Percentiles rank a stretch among this genome's conserved stretches.
phyloP scores from a whole-genome alignment of 2,888 invertebrate species.

The Drosophila meridionalis region DNA sequence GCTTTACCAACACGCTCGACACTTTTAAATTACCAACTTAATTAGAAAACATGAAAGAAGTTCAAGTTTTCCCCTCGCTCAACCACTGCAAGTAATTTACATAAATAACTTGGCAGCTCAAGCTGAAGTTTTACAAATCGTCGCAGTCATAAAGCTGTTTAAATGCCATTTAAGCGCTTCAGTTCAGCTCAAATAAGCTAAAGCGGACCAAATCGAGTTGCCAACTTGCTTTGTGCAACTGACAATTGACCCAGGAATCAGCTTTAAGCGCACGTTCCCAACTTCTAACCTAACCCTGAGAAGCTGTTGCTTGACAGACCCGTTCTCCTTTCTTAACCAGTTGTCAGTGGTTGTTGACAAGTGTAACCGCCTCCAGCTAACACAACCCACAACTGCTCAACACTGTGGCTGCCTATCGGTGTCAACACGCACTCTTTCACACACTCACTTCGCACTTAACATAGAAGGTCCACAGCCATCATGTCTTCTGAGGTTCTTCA shows the following conservation, averaged over 20 bases:
- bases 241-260: slow-evolving; percentile 10
- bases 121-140: slow-evolving; percentile 77
- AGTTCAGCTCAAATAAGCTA: slow-evolving; percentile 35
- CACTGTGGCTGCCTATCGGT: slow-evolving; percentile 34
- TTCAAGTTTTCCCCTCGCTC: slow-evolving; percentile 3
- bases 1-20: slow-evolving; percentile 55
- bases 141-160: slow-evolving; percentile 61
- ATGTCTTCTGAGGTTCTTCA: slow-evolving; percentile 26
- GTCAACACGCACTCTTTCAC: slow-evolving; percentile 23
- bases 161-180: slow-evolving; percentile 72
- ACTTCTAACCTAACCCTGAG: background rate
- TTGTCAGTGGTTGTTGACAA: slow-evolving; percentile 63
- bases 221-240: slow-evolving; percentile 17
- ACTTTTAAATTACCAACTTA: slow-evolving; percentile 79
- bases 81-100: slow-evolving; percentile 63
- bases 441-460: slow-evolving; percentile 18
- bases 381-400: background rate
- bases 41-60: slow-evolving; percentile 76
- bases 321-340: slow-evolving; percentile 20
- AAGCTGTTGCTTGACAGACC: slow-evolving; percentile 11
- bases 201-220: slow-evolving; percentile 52
- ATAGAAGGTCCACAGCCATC: slow-evolving; percentile 24
- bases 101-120: slow-evolving; percentile 67
- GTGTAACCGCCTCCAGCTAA: slow-evolving; percentile 60
- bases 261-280: slow-evolving; percentile 5